These are phyloP conservation scores for Sciurus carolinensis DNA, from an alignment of 2,797 vertebrate genomes.

Conservation along the genomic window DNA sequence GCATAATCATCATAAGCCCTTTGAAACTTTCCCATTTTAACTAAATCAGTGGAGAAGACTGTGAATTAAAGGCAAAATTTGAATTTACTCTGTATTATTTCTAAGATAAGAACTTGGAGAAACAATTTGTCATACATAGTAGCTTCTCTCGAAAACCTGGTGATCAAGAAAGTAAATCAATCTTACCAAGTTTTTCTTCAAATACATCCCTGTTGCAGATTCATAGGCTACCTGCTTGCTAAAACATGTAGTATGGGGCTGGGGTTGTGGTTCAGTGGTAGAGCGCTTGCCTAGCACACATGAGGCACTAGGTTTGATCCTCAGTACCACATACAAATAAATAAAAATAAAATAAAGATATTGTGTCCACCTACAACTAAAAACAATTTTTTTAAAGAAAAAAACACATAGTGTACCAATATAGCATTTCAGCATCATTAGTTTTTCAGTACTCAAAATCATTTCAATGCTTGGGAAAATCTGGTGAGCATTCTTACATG, in stretches of 20 bases:
- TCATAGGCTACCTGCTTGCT: not conserved
- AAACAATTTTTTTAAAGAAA: too few relatives aligned
- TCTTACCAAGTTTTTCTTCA: slow-evolving; percentile 4
- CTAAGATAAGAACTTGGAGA: slow-evolving; percentile 47
- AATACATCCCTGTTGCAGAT: not conserved
- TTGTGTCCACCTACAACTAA: too few relatives aligned
- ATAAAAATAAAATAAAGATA: too few relatives aligned
- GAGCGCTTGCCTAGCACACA: too few relatives aligned
- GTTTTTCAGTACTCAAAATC: slow-evolving; percentile 24
- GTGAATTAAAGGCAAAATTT: not conserved
- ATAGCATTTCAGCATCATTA: not conserved
- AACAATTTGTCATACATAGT: not conserved
- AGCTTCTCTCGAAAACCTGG: not conserved
- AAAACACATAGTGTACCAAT: not conserved
- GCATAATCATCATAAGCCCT: not conserved
- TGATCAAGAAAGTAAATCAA: slow-evolving; percentile 28
- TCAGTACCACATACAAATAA: too few relatives aligned
- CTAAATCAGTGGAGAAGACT: not conserved
- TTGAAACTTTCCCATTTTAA: slow-evolving; percentile 27
- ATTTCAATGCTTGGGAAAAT: slow-evolving; percentile 13
- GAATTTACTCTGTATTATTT: slow-evolving; percentile 26
- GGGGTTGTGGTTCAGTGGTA: too few relatives aligned
- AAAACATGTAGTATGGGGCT: not conserved
- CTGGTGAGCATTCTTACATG: not conserved
- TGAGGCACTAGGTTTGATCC: too few relatives aligned